Evolutionary conservation across 2,113 vertebrate genomes (phyloP), one percentile per base, ranked within the genome.

Genomic region (Chlorodrepanis virens): DNA sequence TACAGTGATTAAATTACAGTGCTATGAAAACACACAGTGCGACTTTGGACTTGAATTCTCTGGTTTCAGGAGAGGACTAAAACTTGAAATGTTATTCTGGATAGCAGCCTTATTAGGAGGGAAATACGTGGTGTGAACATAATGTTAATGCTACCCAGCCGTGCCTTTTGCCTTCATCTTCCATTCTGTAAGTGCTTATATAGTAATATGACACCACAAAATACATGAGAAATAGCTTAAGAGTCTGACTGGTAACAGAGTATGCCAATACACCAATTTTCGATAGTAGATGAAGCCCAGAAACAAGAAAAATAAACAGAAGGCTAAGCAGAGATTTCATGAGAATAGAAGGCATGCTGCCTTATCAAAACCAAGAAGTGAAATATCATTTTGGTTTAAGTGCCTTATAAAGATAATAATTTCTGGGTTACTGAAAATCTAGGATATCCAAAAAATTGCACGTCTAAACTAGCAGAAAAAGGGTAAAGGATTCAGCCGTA

Each of bases 211-310:
- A 31, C 13, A 64, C 27, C 15, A 42, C 28, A n/a, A 91, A 83
- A 47, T 47, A 52, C 2, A n/a, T 35, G 8, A 76, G 28, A 76
- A 79, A 76, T 29, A 40, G 14, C 31, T 92, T 54, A 74, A 67
- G 78, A 70, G 10, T 10, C 4, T 57, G 61, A 81, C 1, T 75
- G 22, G 12, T 67, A 50, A 87, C 85, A 37, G 40, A 52, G 7
- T 64, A 65, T 52, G 57, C 7, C 49, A 64, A 49, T 42, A 75
- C 10, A 59, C 6, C 12, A 53, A 9, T 78, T 87, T 65, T 57
- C 0, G 0, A 24, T 27, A 82, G 44, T 5, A 68, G 20, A 33
- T 44, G 24, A 81, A 65, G 20, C 16, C 45, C n/a, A 76, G 49
- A 71, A 79, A 86, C 5, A 59, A 68, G 37, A 79, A 85, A 63